Base-by-base conservation (phyloP, 2,888 invertebrate genomes). In the Atethmia centrago region DNA sequence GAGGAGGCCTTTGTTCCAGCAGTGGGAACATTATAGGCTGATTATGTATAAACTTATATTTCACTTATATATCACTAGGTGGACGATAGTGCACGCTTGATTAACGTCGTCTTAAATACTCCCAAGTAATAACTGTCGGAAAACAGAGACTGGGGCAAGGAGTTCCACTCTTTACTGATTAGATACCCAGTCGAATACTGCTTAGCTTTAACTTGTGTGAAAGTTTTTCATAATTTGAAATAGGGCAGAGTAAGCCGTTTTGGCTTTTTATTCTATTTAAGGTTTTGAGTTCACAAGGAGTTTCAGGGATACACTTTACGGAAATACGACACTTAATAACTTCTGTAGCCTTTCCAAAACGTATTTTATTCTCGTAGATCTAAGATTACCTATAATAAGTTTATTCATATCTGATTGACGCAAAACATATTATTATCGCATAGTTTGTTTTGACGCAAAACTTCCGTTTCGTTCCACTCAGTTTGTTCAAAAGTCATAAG, bases 401-500 rank as follows among this genome's bases (percentile, higher is more conserved):
- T 80, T 55, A 64, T 73, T 55, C 16, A 1, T 74, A n/a, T n/a
- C n/a, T n/a, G n/a, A n/a, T 65, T 21, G n/a, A 62, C 8, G 5
- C 2, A 51, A 56, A 74, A 66, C 65, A n/a, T n/a, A n/a, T n/a
- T n/a, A n/a, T n/a, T n/a, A n/a, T n/a, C n/a, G n/a, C n/a, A n/a
- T n/a, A n/a, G n/a, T n/a, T n/a, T n/a, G n/a, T n/a, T 74, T 65
- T 21, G n/a, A 62, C 8, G 5, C 2, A 51, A 56, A 74, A 66
- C 65, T 66, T 51, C 0, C n/a, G 12, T 45, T 65, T 9, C 21
- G 16, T 72, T 47, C 36, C 25, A 19, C 36, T 67, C 21, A 49
- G 42, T 47, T 58, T 68, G 31, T 68, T 59, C n/a, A 42, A 62
- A 78, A 79, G 25, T 45, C 36, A 19, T 36, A 61, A 10, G 28